phyloP scores from a whole-genome alignment of 2,888 invertebrate genomes.

The Scaptomyza flava region DNA sequence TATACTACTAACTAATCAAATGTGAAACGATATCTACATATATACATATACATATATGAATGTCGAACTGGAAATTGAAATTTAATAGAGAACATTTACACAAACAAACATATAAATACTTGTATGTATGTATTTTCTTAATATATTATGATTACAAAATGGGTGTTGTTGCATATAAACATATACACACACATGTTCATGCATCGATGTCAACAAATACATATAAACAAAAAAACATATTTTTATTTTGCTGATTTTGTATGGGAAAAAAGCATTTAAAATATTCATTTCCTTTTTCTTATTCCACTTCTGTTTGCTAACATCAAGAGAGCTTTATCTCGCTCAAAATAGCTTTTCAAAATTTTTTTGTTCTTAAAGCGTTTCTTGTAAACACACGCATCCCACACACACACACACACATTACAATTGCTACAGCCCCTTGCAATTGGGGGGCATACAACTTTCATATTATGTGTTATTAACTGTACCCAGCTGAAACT shows the following conservation, averaged over 20 bases:
- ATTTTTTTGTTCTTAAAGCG: too few species aligned
- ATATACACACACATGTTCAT: constrained; percentile 41
- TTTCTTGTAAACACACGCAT: too few species aligned
- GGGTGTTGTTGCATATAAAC: constrained; percentile 71
- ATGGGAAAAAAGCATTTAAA: too few species aligned
- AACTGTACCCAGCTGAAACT: neutral
- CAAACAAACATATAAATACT: constrained; percentile 63
- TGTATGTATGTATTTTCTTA: constrained; percentile 71
- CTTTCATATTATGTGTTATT: neutral
- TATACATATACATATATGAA: constrained; percentile 1
- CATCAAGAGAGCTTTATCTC: too few species aligned
- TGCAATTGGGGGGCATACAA: too few species aligned
- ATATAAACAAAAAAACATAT: too few species aligned
- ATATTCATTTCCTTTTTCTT: too few species aligned
- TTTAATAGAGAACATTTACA: constrained; percentile 21
- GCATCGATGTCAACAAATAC: constrained; percentile 36
- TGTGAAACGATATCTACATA: constrained; percentile 33
- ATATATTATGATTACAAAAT: constrained; percentile 70
- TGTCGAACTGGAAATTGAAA: constrained; percentile 18
- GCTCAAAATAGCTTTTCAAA: too few species aligned
- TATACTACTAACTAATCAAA: constrained; percentile 16
- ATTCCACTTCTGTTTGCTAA: too few species aligned
- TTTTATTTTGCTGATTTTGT: too few species aligned
- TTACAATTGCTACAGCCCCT: too few species aligned
- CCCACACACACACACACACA: neutral